Evolutionary conservation across 2,797 vertebrate species (phyloP), one percentile per base, ranked within the genome.

Genomic region (Crenichthys baileyi): DNA sequence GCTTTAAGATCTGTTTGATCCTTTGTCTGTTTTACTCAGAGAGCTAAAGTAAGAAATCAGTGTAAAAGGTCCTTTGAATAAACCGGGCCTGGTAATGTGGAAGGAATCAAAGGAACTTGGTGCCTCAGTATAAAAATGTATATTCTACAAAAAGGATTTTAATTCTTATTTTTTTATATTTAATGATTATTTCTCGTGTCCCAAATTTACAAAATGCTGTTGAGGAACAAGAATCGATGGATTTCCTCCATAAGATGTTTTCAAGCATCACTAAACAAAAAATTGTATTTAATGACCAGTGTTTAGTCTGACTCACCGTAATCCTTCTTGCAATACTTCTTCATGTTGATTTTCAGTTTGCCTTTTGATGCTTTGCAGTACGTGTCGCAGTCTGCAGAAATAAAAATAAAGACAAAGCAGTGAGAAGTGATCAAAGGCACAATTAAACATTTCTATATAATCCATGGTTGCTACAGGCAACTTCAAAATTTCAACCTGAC

Each of bases 261-360:
- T 24, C 85, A 1, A 3, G 36, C 8, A 22, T 41, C 6, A 2
- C 39, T 26, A 58, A 88, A 93, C 91, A 93, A 79, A 79, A 78
- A 89, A 92, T 89, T 75, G 75, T 75, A 22, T 58, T 75, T 70
- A 60, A 75, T 13, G 41, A 79, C 39, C 50, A 5, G 31, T 7
- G 11, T 41, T 48, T 76, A n/a, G 61, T 82, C 12, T 12, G 48
- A 95, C 97, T 98, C 94, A 99, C 98, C 98, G 0, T 99, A 99
- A 94, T 98, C 98, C 90, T 99, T 99, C 94, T 99, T 99, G 94
- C 98, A 99, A 94, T 99, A 99, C 85, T 98, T 99, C 94, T 98
- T 99, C 98, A 99, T 99, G 96, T 99, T 99, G 94, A 99, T 99
- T 95, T 99, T 99, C 95, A 99, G 95, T 85, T 99, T 99, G 79